phyloP scores from a whole-genome alignment of 2,113 vertebrate genomes.

The Gnathonemus echidnorhynchus region DNA sequence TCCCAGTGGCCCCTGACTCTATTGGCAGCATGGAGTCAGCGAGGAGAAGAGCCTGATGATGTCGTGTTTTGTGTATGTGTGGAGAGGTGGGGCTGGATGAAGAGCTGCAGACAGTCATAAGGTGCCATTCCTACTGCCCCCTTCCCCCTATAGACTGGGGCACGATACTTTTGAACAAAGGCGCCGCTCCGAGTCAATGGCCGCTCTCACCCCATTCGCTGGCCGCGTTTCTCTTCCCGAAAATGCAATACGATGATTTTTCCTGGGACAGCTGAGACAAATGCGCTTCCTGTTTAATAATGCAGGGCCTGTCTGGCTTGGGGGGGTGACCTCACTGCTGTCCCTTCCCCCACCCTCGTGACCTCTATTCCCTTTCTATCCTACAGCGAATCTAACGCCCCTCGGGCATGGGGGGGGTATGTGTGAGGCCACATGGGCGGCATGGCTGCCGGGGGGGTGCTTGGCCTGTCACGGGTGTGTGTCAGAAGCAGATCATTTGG shows the following conservation, averaged over 20 bases:
- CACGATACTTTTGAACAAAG: slow-evolving; percentile 36
- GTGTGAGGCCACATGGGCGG: not conserved
- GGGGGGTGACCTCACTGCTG: not conserved
- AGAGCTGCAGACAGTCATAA: not conserved
- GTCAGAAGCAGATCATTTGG: not conserved
- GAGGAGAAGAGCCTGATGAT: not conserved
- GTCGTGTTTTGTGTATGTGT: slow-evolving; percentile 7
- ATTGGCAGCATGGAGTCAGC: not conserved
- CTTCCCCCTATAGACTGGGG: slow-evolving; percentile 18
- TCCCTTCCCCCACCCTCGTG: slow-evolving; percentile 16
- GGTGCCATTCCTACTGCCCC: not conserved
- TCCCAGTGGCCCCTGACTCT: not conserved
- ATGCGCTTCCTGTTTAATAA: slow-evolving; percentile 10
- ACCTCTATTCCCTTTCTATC: slow-evolving; percentile 32
- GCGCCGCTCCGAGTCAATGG: slow-evolving; percentile 50
- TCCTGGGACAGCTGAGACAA: not conserved
- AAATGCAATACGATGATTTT: not conserved
- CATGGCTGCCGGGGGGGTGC: not conserved
- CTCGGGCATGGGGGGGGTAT: not conserved
- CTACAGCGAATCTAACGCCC: not conserved
- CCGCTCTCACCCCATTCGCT: slow-evolving; percentile 19
- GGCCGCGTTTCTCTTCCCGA: not conserved
- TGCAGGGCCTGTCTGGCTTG: not conserved
- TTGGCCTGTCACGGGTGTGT: not conserved
- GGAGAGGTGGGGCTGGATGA: not conserved